Base-by-base conservation (phyloP, 2,888 invertebrate genomes). In the Nymphalis urticae region DNA sequence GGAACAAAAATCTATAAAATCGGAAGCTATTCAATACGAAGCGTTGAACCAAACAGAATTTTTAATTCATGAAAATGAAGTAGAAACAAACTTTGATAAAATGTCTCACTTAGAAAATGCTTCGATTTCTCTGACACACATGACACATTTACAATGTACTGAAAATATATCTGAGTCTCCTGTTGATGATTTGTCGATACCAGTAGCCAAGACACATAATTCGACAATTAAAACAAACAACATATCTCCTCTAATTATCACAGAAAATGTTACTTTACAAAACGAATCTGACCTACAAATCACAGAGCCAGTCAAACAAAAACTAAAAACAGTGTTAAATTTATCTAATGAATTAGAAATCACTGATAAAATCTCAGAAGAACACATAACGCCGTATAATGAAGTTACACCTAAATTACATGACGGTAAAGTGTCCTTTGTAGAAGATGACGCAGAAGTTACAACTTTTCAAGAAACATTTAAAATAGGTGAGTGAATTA, bases 81-180 rank as follows among this genome's bases (percentile, higher is more conserved):
- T 77, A 1, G 79, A 82, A 63, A 77, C 78, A 8, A 68, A 76
- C 60, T 82, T 85, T 72, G 78, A 80, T 62, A 75, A 78, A 72
- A 48, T 64, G 10, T 47, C 70, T 32, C 73, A 75, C 48, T 53
- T 70, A 24, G 85, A 83, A 79, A 85, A 76, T 50, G 90, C 88
- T 16, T 73, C 76, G n/a, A 47, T 85, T 21, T 73, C 79, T 27
- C 68, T 88, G 48, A 86, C 80, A 78, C 84, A 83, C 78, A 84
- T 88, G 72, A 80, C 84, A 83, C 85, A 87, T 77, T 66, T 91
- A 79, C 84, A 87, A 80, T 87, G 88, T 78, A 82, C 85, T 66
- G 91, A 90, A 83, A 86, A 84, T 77, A 76, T 88, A 70, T 63
- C 81, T 64, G 83, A 88, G 78, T 79, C 77, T 72, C 80, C 83